Evolutionary conservation across 2,888 invertebrate species (phyloP).

Genomic region (Sarcophaga carnaria): DNA sequence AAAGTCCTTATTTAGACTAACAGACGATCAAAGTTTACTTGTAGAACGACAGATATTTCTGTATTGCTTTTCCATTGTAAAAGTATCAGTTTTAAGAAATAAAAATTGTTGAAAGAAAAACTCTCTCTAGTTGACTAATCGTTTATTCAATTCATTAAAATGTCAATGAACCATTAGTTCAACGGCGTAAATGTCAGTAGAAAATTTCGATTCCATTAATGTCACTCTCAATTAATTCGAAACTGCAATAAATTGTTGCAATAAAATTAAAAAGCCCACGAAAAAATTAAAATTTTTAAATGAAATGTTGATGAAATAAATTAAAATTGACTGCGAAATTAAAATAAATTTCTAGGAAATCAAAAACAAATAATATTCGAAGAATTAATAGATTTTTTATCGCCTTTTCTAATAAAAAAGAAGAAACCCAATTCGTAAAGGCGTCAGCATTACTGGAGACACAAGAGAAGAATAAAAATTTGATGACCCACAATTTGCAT

Average conservation of each 20-base stretch:
- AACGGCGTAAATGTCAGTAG: too few species aligned
- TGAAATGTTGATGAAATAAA: conserved; percentile 36
- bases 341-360: conserved; percentile 13
- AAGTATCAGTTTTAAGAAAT: too few species aligned
- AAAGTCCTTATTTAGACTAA: too few species aligned
- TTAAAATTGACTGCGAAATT: conserved; percentile 27
- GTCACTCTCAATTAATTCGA: conserved; percentile 45
- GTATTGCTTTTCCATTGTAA: too few species aligned
- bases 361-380: neutral
- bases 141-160: too few species aligned
- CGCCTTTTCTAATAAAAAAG: conserved; percentile 32
- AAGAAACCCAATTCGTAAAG: neutral
- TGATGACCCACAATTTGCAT: conserved; percentile 32
- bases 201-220: conserved; percentile 8
- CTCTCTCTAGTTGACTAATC: too few species aligned
- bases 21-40: too few species aligned
- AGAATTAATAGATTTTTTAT: neutral
- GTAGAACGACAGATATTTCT: too few species aligned
- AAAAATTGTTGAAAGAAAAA: too few species aligned
- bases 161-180: too few species aligned
- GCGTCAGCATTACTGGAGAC: neutral
- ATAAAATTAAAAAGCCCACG: conserved; percentile 28
- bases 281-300: conserved; percentile 6
- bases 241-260: neutral
- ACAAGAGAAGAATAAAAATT: conserved; percentile 1